Conservation (phyloP, 2,797 vertebrate genomes). For the Acomys russatus region DNA sequence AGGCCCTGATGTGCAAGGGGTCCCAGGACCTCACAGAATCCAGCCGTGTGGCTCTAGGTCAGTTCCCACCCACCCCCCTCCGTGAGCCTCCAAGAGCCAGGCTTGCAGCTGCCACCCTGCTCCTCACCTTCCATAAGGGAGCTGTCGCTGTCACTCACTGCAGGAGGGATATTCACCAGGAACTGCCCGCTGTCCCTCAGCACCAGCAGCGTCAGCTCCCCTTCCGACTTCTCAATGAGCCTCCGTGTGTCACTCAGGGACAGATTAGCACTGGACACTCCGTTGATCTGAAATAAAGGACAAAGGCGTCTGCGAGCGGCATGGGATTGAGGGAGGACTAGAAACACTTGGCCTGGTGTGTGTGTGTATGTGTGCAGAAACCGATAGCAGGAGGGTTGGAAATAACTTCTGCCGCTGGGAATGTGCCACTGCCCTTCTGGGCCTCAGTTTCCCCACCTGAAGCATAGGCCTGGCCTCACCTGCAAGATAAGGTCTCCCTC, state of each 20-base stretch:
- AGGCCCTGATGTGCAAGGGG: neutral
- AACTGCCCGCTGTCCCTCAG: constrained; percentile 94
- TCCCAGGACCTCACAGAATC: neutral
- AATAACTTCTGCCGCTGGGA: neutral
- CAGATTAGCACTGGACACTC: constrained; percentile 95
- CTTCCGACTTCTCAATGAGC: constrained; percentile 95
- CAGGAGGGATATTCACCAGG: constrained; percentile 95
- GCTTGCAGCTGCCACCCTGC: neutral
- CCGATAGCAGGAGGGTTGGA: neutral
- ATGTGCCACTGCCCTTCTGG: accelerated
- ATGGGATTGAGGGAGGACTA: neutral
- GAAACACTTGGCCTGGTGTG: neutral
- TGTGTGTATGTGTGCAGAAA: neutral
- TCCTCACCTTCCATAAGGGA: constrained; percentile 94
- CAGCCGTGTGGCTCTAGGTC: neutral
- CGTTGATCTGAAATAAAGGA: constrained; percentile 93
- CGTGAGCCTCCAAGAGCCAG: neutral
- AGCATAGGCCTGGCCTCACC: constrained; percentile 86
- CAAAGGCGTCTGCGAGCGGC: no score
- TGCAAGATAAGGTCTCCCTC: constrained; percentile 98
- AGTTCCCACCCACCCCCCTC: neutral
- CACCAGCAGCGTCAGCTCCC: constrained; percentile 94
- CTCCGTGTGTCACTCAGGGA: constrained; percentile 96
- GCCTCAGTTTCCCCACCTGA: neutral
- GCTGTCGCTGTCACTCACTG: constrained; percentile 92